Evolutionary conservation across 2,888 invertebrate species (phyloP), one percentile per base, ranked within the genome.

Genomic region (Pinctada fucata): DNA sequence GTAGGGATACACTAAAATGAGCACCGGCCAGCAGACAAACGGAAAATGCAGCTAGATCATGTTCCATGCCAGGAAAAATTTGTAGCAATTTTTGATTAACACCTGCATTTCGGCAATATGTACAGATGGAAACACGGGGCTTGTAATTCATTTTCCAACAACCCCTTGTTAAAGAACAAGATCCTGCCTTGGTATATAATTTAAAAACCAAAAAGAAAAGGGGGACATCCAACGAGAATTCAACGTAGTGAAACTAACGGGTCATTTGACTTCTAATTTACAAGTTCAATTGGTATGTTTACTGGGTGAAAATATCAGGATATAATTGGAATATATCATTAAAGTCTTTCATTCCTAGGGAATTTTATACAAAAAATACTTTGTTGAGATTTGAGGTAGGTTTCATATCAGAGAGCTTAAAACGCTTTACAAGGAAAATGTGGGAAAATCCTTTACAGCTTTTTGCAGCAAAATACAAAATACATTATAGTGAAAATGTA

Each of bases 101-200:
- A 58, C 58, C 58, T 58, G 58, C 58, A 58, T 58, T 58, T 13
- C 58, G 6, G 58, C 13, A 31, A 10, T 58, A 13, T 58, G 58
- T 58, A 13, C 13, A 58, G 58, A 58, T 10, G 13, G 58, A 58
- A 58, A 58, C 58, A 6, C 58, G 13, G 13, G 58, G 8, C 58
- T 58, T 58, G 6, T 58, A 58, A 58, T 58, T 58, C 58, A 58
- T 58, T 58, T 58, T 58, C 8, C 58, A 58, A 58, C 58, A 58
- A 10, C 58, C 58, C 6, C 58, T 58, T 10, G 6, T 58, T 58
- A 58, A 10, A 6, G 6, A 13, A 58, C 58, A 10, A 58, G 6
- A 58, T 6, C 8, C 6, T 58, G 58, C 8, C 13, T 58, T 58
- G 58, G 58, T 58, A 58, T 58, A 58, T 58, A 58, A 58, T 58